Evolutionary conservation across 2,797 vertebrate genomes (phyloP), one percentile per base, ranked within the genome.

Genomic region (Macrochelys suwanniensis): DNA sequence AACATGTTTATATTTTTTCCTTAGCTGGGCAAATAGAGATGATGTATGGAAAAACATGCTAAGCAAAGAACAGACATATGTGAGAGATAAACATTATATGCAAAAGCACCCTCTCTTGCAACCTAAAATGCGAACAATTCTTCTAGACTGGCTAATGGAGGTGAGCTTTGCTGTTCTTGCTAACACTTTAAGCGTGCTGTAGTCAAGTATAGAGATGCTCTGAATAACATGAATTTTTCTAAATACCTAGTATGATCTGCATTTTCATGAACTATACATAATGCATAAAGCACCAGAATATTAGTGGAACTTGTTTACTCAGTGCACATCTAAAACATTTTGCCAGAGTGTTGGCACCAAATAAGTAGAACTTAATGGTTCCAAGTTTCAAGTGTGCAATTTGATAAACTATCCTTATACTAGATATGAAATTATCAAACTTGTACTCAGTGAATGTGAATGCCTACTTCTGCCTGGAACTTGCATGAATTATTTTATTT

Each of bases 81-180:
- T 96, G 59, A 98, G 98, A 68, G 99, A 99, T 37, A 98, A 98
- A 85, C 97, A 98, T 80, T 98, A 99, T 90, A 97, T 99, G 98
- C 98, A 99, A 91, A 99, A 98, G 80, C 99, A 99, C 88, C 99
- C 99, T 45, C 99, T 99, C 78, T 98, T 99, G 83, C 99, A 99
- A 97, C 99, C 99, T 51, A 99, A 98, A 97, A 99, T 99, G 99
- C 99, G 99, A 95, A 97, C 99, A 0, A 98, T 99, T 93, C 99
- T 99, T 45, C 98, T 99, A 93, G 99, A 99, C 95, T 99, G 99
- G 99, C 98, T 99, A 25, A 99, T 99, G 99, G 99, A 99, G 99
- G 99, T 99, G 78, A 98, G 99, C 92, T 87, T 77, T 65, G 31
- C 89, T 10, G 1, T 89, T 71, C 65, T 47, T 81, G 7, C 82